A percentile compares a stretch with the other conserved stretches of the same genome.
Conservation (phyloP, 1,140 invertebrate species). For the Araneus ventricosus region DNA sequence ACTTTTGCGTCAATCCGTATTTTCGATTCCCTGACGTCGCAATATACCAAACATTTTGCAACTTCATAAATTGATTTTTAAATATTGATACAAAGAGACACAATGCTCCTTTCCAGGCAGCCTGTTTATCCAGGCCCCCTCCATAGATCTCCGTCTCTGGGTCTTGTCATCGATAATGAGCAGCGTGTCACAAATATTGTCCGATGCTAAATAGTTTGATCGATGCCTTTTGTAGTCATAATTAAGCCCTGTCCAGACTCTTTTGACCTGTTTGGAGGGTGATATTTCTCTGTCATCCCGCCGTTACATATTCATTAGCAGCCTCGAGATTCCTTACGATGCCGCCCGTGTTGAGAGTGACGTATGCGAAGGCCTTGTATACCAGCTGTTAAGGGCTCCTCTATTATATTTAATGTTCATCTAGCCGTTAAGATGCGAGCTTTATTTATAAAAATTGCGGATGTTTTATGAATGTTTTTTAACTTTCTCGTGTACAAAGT, state of each 20-base stretch:
- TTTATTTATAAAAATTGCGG: no score
- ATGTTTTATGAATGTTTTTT: no score
- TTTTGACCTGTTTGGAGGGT: neutral
- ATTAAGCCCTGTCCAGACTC: neutral
- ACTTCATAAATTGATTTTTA: neutral
- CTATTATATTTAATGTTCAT: no score
- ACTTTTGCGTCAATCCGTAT: no score
- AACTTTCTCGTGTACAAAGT: no score
- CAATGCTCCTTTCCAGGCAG: no score
- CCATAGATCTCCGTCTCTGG: neutral
- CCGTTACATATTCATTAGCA: neutral
- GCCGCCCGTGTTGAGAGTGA: no score
- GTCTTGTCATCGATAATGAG: neutral
- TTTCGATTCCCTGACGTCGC: no score
- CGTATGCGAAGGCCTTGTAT: no score
- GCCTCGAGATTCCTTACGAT: neutral
- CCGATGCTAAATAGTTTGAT: constrained; percentile 41
- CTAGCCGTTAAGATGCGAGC: no score
- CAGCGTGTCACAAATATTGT: neutral
- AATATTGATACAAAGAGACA: neutral
- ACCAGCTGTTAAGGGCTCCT: no score
- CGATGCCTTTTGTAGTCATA: neutral
- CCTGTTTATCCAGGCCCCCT: no score
- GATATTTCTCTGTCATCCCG: neutral
- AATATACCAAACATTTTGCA: neutral